Evolutionary conservation across 1,140 invertebrate species (phyloP), one percentile per base, ranked within the genome.

Genomic region (Nasonia vitripennis): DNA sequence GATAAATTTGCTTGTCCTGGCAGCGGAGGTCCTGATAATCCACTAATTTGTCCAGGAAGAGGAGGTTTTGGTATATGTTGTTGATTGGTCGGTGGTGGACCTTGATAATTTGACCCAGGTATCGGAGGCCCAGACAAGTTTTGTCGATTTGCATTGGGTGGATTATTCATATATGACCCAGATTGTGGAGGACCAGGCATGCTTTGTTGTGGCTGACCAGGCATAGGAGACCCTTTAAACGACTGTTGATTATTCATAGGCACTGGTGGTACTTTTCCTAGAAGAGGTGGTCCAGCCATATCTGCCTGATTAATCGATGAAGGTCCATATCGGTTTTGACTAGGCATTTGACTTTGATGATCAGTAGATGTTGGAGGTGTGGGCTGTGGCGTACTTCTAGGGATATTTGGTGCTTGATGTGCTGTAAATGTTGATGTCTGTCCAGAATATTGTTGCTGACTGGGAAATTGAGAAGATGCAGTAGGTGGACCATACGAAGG

Each of bases 91-190:
- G 91, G 89, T 70, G 80, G 17, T 23, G 77, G 23, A 55, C 23
- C 34, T 37, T 82, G 78, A 83, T 75, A 34, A 81, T 85, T 82
- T 83, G 84, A 86, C 62, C 87, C 87, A n/a, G 90, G 31, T 87
- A 92, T 90, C 20, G 91, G 91, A 23, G 93, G 93, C 87, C 92
- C 93, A 51, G 92, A 92, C 90, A 88, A 85, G 84, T 55, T 85
- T 83, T 87, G 87, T 81, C 67, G 83, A 75, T 81, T 82, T 31
- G 34, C 86, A 89, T 48, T 81, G 81, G 45, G 48, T 78, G 41
- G 37, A 48, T 14, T 10, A 71, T 10, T 71, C 34, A 31, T 55
- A 73, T 10, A 20, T n/a, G 73, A 17, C 23, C 67, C 27, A 51
- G 74, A 14, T 73, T 77, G 41, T 12, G 86, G 81, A 68, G 80